phyloP scores from a whole-genome alignment of 2,797 vertebrate genomes.

The Avahi laniger region DNA sequence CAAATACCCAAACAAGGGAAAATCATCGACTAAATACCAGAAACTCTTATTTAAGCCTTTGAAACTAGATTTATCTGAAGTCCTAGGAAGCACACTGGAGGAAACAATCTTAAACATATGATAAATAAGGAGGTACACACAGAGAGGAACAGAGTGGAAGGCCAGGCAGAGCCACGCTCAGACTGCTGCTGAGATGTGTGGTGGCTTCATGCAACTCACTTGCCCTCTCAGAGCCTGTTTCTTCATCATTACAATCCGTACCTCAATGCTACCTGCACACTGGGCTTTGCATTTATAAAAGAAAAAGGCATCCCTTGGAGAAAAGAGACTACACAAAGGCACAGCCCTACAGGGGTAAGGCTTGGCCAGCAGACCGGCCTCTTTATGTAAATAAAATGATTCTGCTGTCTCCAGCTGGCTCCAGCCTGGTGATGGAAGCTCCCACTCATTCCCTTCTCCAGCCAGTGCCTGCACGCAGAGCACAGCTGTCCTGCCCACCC shows the following conservation, averaged over 20 bases:
- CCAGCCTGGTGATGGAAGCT: background rate
- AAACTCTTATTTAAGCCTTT: conserved; percentile 3
- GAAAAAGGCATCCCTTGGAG: background rate
- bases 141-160: background rate
- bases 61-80: conserved; percentile 14
- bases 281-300: background rate
- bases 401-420: too few species aligned
- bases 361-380: background rate
- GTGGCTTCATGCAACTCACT: background rate
- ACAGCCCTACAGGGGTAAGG: background rate
- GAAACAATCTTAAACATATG: background rate
- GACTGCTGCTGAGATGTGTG: fast-evolving
- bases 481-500: background rate
- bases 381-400: background rate
- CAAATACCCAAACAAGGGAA: background rate
- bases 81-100: background rate
- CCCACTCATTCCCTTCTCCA: background rate
- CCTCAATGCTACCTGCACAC: fast-evolving
- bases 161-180: background rate
- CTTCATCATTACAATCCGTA: too few species aligned
- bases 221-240: background rate
- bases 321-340: background rate
- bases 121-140: background rate
- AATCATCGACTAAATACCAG: background rate
- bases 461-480: background rate